A percentile compares a stretch with the other conserved stretches of the same genome.
Conservation (phyloP, 2,888 invertebrate species). For the Sicus ferrugineus region DNA sequence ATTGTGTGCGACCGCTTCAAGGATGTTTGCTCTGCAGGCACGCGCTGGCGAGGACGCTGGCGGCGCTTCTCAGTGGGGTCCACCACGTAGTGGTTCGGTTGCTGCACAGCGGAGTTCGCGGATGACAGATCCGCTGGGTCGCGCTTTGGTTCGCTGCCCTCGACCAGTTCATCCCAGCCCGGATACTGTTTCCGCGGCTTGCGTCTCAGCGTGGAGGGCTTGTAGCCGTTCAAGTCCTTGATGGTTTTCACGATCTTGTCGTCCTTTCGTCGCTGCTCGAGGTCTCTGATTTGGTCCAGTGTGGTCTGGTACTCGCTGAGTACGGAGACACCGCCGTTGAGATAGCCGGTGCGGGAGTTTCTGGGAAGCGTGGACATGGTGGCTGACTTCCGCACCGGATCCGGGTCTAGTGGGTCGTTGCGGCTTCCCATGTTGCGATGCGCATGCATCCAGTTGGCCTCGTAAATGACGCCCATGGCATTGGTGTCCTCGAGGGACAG, state of each 20-base stretch:
- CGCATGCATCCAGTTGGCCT: conserved; percentile 86
- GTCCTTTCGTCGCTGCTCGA: conserved; percentile 65
- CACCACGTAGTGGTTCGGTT: conserved; percentile 54
- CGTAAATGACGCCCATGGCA: conserved; percentile 80
- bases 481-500: conserved; percentile 74
- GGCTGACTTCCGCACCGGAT: conserved; percentile 3
- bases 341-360: conserved; percentile 42
- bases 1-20: conserved; percentile 63
- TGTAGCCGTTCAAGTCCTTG: conserved; percentile 72
- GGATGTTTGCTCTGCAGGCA: conserved; percentile 54
- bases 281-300: conserved; percentile 66
- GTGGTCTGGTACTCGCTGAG: conserved; percentile 72
- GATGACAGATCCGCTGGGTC: not conserved
- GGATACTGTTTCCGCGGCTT: conserved; percentile 68
- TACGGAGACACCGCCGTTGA: conserved; percentile 57
- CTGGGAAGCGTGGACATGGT: conserved; percentile 11
- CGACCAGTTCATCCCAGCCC: conserved; percentile 67
- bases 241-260: conserved; percentile 67
- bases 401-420: conserved; percentile 21
- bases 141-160: not conserved
- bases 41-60: conserved; percentile 57
- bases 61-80: conserved; percentile 56
- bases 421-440: conserved; percentile 53
- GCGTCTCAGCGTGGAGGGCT: conserved; percentile 69
- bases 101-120: conserved; percentile 22